These are phyloP conservation scores for Condylostylus longicornis DNA, from an alignment of 1,140 invertebrate species.

Conservation along the genomic window DNA sequence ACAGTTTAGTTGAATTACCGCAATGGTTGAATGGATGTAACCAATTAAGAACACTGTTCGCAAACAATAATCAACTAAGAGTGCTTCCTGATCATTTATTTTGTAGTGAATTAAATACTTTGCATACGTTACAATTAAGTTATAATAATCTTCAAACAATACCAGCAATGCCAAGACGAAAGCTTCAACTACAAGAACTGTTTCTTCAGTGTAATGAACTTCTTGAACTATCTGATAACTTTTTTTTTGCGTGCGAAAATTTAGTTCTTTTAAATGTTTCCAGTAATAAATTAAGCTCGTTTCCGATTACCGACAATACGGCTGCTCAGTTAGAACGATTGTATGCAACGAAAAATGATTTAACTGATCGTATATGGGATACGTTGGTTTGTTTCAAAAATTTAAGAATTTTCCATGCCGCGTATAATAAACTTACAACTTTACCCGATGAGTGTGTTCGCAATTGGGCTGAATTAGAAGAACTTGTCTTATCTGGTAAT, in stretches of 20 bases:
- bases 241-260: constrained; percentile 55
- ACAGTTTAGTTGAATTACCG: constrained; percentile 55
- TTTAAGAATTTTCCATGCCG: constrained; percentile 54
- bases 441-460: constrained; percentile 58
- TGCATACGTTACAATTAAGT: constrained; percentile 55
- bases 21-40: constrained; percentile 62
- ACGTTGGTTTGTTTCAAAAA: constrained; percentile 47
- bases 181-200: constrained; percentile 50
- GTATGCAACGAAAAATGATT: constrained; percentile 60
- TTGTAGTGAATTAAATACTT: constrained; percentile 48
- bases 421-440: constrained; percentile 59
- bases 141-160: constrained; percentile 59
- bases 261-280: constrained; percentile 59
- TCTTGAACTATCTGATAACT: constrained; percentile 52
- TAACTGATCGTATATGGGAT: constrained; percentile 54
- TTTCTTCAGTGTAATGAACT: constrained; percentile 64
- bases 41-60: constrained; percentile 53
- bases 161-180: constrained; percentile 48
- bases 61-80: constrained; percentile 55
- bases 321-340: constrained; percentile 51
- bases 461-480: constrained; percentile 63
- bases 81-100: constrained; percentile 54
- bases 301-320: constrained; percentile 43
- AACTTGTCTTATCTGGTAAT: constrained; percentile 69
- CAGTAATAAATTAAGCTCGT: constrained; percentile 55